Percentiles rank a stretch among this genome's conserved stretches.
phyloP scores from a whole-genome alignment of 2,888 invertebrate species.

The Calephelis perditalis region DNA sequence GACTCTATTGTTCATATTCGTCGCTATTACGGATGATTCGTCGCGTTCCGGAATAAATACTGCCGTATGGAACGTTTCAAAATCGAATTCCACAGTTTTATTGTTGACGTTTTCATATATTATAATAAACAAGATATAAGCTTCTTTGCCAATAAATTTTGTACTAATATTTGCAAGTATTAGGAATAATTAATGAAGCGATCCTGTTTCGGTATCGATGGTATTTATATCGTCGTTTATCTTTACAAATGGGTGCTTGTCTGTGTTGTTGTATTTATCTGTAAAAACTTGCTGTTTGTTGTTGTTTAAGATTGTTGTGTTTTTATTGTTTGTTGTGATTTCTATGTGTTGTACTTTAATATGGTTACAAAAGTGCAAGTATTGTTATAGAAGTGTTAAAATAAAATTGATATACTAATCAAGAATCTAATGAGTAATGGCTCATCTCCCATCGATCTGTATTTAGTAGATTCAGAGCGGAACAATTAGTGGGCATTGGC shows the following conservation, averaged over 20 bases:
- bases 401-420: constrained; percentile 1
- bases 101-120: constrained; percentile 10
- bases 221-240: no score
- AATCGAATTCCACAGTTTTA: constrained; percentile 20
- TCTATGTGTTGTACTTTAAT: no score
- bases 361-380: no score
- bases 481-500: constrained; percentile 26
- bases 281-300: no score
- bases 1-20: constrained; percentile 59
- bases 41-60: constrained; percentile 32
- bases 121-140: constrained; percentile 6
- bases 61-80: constrained; percentile 20
- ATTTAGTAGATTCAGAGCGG: constrained; percentile 22
- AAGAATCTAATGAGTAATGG: constrained; percentile 21
- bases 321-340: no score
- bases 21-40: constrained; percentile 37
- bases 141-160: background rate
- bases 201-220: no score
- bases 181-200: background rate
- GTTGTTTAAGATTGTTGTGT: no score
- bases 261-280: no score
- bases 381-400: background rate
- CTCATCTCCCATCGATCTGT: constrained; percentile 23
- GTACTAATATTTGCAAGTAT: background rate
- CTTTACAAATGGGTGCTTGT: no score